phyloP scores from a whole-genome alignment of 92 coral and sea anemone species.

The Hydrozoanthus gracilis region DNA sequence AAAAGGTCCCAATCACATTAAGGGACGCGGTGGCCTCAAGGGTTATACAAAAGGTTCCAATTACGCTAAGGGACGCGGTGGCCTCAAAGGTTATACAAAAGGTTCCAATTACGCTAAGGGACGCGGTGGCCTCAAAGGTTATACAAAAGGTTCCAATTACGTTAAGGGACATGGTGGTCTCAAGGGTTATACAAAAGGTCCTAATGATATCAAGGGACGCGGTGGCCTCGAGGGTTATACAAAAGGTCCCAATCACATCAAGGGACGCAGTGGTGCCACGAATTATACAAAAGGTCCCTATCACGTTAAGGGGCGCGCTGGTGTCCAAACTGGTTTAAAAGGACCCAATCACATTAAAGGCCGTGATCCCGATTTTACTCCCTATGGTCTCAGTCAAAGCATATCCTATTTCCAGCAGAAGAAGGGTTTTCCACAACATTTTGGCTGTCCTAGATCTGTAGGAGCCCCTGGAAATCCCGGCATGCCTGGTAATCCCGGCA shows the following conservation, averaged over 20 bases:
- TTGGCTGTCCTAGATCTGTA: background rate
- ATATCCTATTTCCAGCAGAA: background rate
- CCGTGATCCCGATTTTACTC: conserved; percentile 26
- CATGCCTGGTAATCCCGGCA: conserved; percentile 33
- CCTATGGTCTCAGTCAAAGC: background rate
- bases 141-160: too few relatives aligned
- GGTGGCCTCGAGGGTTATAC: too few relatives aligned
- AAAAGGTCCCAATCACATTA: background rate
- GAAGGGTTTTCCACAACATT: background rate
- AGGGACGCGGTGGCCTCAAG: background rate
- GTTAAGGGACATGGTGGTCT: too few relatives aligned
- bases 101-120: too few relatives aligned
- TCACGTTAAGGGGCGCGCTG: background rate
- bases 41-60: too few relatives aligned
- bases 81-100: too few relatives aligned
- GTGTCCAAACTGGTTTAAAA: background rate
- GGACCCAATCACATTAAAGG: background rate
- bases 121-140: too few relatives aligned
- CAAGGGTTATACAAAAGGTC: too few relatives aligned
- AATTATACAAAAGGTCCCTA: background rate
- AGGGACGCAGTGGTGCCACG: too few relatives aligned
- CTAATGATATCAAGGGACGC: too few relatives aligned
- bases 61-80: too few relatives aligned
- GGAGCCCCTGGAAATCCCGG: conserved; percentile 36
- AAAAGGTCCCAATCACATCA: too few relatives aligned